Percentiles rank a stretch among this genome's conserved stretches.
Evolutionary conservation across 1,140 invertebrate species (phyloP).

Genomic region (Megalopta genalis): DNA sequence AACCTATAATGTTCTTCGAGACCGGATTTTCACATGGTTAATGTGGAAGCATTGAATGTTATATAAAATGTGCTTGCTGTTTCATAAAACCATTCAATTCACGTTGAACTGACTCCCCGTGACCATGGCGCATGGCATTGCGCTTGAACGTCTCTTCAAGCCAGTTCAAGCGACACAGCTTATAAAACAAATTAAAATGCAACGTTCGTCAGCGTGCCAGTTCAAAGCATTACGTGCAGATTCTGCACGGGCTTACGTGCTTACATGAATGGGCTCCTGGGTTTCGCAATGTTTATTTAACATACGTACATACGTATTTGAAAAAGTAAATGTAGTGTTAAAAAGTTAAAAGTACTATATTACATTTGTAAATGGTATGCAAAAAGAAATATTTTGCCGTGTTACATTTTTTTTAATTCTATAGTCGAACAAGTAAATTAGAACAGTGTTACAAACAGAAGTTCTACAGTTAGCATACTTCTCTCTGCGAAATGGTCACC

Average conservation of each 20-base stretch:
- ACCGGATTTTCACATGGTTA: too few species aligned
- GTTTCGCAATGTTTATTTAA: neutral
- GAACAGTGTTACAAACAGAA: too few species aligned
- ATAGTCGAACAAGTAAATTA: too few species aligned
- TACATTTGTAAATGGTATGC: too few species aligned
- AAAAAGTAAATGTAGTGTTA: neutral
- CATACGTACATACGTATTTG: neutral
- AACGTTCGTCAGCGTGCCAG: constrained; percentile 18
- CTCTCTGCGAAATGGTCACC: too few species aligned
- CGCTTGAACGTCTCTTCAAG: neutral
- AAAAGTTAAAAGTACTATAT: too few species aligned
- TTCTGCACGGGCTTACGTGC: neutral
- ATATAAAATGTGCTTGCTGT: neutral
- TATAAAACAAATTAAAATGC: constrained; percentile 39
- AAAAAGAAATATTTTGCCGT: too few species aligned
- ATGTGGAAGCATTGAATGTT: neutral
- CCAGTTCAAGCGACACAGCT: neutral
- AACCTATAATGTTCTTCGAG: neutral
- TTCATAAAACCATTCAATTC: constrained; percentile 17
- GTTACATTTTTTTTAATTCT: too few species aligned
- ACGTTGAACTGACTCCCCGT: neutral
- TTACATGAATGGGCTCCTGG: neutral
- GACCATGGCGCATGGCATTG: too few species aligned
- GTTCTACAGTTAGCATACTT: too few species aligned
- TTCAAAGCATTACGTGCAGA: constrained; percentile 20